Percentiles rank a stretch among this genome's conserved stretches.
Conservation (phyloP, 2,888 invertebrate species). For the Diploptera punctata region DNA sequence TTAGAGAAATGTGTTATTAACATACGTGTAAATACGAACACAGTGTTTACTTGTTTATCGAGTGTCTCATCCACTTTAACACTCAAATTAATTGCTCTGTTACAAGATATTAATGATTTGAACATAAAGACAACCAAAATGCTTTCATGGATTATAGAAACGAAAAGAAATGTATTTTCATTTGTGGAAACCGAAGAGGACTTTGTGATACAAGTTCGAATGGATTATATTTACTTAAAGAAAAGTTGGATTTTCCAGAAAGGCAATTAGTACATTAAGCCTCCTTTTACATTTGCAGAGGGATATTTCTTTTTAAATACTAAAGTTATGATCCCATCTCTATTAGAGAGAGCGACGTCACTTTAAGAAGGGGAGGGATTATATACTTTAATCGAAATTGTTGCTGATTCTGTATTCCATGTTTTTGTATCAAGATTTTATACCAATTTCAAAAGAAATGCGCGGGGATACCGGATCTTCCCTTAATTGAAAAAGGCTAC, state of each 20-base stretch:
- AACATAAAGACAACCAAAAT: no score
- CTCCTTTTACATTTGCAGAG: neutral
- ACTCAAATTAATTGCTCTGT: no score
- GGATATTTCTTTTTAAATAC: neutral
- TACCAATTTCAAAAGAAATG: slow-evolving; percentile 6
- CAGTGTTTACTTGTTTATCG: no score
- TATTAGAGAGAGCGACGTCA: neutral
- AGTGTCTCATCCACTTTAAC: no score
- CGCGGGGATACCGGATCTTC: neutral
- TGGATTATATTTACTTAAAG: slow-evolving; percentile 6
- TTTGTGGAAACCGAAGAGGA: neutral
- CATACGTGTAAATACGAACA: no score
- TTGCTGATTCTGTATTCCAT: slow-evolving; percentile 21
- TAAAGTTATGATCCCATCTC: neutral
- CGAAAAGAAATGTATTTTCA: neutral
- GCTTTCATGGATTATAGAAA: neutral
- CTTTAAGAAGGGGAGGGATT: slow-evolving; percentile 16
- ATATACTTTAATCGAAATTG: slow-evolving; percentile 21
- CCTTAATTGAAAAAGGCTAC: neutral
- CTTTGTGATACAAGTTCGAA: neutral
- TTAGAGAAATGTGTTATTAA: no score
- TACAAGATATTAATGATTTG: no score
- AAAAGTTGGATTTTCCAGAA: neutral
- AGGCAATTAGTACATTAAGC: slow-evolving; percentile 11
- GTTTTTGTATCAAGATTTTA: neutral